Base-by-base conservation (phyloP, 2,888 invertebrate species). In the Mimumesa dahlbomi region DNA sequence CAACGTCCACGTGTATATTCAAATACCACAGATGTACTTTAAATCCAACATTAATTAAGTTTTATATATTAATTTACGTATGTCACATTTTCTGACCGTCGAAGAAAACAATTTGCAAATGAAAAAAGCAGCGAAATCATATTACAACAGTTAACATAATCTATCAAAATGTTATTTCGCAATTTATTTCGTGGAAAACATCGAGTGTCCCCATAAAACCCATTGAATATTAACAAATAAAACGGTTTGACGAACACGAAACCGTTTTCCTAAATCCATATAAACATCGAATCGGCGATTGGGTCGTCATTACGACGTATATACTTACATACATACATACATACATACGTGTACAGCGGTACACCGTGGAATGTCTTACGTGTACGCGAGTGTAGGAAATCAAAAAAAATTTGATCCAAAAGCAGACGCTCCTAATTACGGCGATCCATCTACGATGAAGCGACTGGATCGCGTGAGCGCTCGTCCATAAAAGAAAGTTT, bases 361-460 rank as follows among this genome's bases (percentile, higher is more conserved):
- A 43, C 14, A n/a, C 42, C n/a, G 14, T 6, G 18, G 34, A 31
- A 21, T n/a, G 11, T 16, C 13, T 9, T 18, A 18, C 18, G 19
- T 2, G 18, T 2, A 43, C 2, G 16, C 5, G 49, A 31, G 13
- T 4, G 16, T 19, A 18, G 3, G 9, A 3, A 14, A 19, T 6
- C n/a, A 31, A 1, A 25, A 48, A 22, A 52, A 58, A 18, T 65
- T n/a, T 9, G 38, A 46, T 48, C 50, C 46, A 40, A 59, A 53
- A 46, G 45, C 50, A 64, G 57, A 43, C 36, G 64, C 38, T 31
- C 40, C 45, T 65, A 65, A 65, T 65, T 59, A 40, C 65, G 29
- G 42, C 50, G 52, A 52, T 65, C 52, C 46, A 52, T 50, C 31
- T 65, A 54, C 46, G 38, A 53, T 29, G 46, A 48, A 34, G 56